A percentile compares a stretch with the other conserved stretches of the same genome.
Evolutionary conservation across 1,140 invertebrate genomes (phyloP).

Genomic region (Leptinotarsa defecta): DNA sequence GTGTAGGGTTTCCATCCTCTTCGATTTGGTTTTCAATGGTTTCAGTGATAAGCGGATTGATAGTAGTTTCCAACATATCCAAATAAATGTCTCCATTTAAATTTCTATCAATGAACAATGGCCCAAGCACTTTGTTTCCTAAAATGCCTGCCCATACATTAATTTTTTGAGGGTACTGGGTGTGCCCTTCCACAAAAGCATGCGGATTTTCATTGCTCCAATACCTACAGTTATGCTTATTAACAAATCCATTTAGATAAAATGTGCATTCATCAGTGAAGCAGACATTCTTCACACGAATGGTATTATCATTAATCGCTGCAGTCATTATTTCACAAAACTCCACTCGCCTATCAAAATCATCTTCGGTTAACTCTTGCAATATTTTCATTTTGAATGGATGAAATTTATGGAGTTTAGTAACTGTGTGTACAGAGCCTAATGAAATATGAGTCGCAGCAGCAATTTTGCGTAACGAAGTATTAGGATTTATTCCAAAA

Average conservation of each 20-base stretch:
- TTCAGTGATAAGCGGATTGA: neutral
- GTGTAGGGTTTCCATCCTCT: neutral
- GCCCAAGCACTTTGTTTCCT: neutral
- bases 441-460: too few relatives aligned
- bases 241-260: neutral
- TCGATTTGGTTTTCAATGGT: neutral
- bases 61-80: neutral
- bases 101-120: neutral
- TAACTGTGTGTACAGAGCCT: neutral
- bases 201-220: neutral
- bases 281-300: neutral
- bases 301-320: neutral
- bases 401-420: neutral
- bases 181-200: neutral
- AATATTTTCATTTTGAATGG: neutral
- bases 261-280: neutral
- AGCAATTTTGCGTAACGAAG: too few relatives aligned
- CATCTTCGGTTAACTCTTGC: neutral
- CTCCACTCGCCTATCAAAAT: neutral
- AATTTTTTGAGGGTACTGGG: neutral
- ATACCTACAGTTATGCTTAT: neutral
- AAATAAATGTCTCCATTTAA: neutral
- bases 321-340: constrained; percentile 2
- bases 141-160: neutral
- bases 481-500: too few relatives aligned